Evolutionary conservation across 1,140 invertebrate genomes (phyloP).

Genomic region (Scylla paramamosain): DNA sequence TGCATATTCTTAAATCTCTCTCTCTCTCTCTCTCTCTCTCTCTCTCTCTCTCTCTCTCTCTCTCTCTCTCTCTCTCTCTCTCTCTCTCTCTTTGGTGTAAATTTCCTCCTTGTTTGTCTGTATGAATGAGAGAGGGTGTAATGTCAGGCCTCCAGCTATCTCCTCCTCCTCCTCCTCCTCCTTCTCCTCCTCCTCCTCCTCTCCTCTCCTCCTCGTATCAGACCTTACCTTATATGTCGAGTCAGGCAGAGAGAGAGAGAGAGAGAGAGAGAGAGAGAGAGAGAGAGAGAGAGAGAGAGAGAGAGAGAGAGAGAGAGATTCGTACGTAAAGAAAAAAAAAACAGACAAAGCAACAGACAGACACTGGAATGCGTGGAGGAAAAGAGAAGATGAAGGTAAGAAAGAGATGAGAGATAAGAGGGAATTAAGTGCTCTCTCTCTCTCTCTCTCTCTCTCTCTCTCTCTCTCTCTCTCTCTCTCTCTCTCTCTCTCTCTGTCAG

Average conservation of each 20-base stretch:
- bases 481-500: not conserved
- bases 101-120: not conserved
- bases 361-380: not conserved
- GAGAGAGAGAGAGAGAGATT: constrained; percentile 30
- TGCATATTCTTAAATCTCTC: not conserved
- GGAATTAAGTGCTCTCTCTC: not conserved
- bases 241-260: not conserved
- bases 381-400: not conserved
- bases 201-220: not conserved
- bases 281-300: constrained; percentile 46
- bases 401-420: not conserved
- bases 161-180: not conserved
- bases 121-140: not conserved
- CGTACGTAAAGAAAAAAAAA: not conserved
- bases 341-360: not conserved
- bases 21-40: not conserved
- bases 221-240: not conserved
- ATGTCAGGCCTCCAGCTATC: not conserved
- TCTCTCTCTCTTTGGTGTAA: not conserved
- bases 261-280: constrained; percentile 44
- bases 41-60: not conserved
- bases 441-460: not conserved
- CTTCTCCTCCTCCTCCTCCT: constrained; percentile 27
- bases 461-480: not conserved
- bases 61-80: not conserved